A percentile compares a stretch with the other conserved stretches of the same genome.
phyloP scores from a whole-genome alignment of 2,113 vertebrate species.

The Castor canadensis region DNA sequence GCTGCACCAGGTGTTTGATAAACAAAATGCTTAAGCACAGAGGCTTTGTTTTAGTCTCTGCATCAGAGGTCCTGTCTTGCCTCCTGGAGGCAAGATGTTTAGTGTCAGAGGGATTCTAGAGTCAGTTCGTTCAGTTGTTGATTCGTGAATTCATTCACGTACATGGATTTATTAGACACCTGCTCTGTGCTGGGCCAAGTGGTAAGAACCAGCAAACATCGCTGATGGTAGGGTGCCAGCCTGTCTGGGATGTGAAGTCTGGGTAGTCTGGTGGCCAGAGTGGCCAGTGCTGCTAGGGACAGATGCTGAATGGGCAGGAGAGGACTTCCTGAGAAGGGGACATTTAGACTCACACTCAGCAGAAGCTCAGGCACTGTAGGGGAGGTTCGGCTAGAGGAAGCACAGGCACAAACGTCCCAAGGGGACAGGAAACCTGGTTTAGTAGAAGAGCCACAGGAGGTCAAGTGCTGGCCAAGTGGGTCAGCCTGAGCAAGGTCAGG shows the following conservation, averaged over 20 bases:
- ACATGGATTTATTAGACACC: too few relatives aligned
- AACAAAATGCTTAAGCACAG: too few relatives aligned
- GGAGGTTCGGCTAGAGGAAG: not conserved
- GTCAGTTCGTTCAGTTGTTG: too few relatives aligned
- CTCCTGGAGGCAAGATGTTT: too few relatives aligned
- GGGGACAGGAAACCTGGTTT: not conserved
- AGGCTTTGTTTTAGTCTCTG: too few relatives aligned
- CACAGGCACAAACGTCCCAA: not conserved
- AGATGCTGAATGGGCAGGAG: accelerated
- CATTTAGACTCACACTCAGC: not conserved
- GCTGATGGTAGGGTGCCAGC: accelerated
- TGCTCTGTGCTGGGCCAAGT: not conserved
- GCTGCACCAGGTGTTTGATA: too few relatives aligned
- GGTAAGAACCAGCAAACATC: accelerated
- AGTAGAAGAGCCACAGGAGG: not conserved
- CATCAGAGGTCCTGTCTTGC: too few relatives aligned
- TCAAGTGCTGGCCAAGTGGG: not conserved
- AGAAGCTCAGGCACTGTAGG: not conserved
- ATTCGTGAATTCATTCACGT: too few relatives aligned
- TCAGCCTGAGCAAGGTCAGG: too few relatives aligned
- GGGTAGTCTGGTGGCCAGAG: too few relatives aligned
- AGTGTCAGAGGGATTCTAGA: too few relatives aligned
- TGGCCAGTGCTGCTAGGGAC: not conserved
- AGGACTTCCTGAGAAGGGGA: not conserved
- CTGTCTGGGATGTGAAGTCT: not conserved